Evolutionary conservation across 2,113 vertebrate species (phyloP).

Genomic region (Stigmatopora argus): DNA sequence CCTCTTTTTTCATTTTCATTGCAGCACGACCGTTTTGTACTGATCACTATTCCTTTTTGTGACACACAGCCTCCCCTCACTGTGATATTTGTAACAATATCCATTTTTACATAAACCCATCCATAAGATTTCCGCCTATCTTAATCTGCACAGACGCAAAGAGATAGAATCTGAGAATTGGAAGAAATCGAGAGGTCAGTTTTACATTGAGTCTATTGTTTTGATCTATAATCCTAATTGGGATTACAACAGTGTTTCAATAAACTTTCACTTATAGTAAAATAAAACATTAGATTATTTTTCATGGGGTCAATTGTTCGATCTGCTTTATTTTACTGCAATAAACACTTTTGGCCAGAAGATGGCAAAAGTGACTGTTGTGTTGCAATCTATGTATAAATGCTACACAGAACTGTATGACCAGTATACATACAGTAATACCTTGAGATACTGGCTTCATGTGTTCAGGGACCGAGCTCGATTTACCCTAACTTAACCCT

Average conservation of each 20-base stretch:
- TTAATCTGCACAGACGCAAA: conserved; percentile 48
- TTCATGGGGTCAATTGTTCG: background rate
- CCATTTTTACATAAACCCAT: conserved; percentile 66
- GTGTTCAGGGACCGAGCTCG: no score
- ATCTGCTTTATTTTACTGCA: conserved; percentile 14
- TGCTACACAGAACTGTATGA: no score
- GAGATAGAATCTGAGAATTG: conserved; percentile 55
- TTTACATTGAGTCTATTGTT: conserved; percentile 46
- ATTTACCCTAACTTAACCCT: no score
- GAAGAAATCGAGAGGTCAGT: conserved; percentile 36
- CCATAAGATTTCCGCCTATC: conserved; percentile 50
- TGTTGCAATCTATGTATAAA: background rate
- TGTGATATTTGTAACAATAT: conserved; percentile 66
- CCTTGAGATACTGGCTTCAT: no score
- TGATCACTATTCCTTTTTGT: conserved; percentile 52
- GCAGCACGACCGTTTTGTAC: conserved; percentile 59
- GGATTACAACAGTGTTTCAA: conserved; percentile 5
- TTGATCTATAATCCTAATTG: conserved; percentile 1
- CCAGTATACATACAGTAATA: no score
- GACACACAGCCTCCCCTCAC: conserved; percentile 54
- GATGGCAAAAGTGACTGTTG: conserved; percentile 33
- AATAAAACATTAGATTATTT: conserved; percentile 25
- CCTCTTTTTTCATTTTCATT: conserved; percentile 63
- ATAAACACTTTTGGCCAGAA: conserved; percentile 25
- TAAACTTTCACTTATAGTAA: conserved; percentile 5